Evolutionary conservation across 1,140 invertebrate genomes (phyloP), one percentile per base, ranked within the genome.

Genomic region (Trichoplusia ni): DNA sequence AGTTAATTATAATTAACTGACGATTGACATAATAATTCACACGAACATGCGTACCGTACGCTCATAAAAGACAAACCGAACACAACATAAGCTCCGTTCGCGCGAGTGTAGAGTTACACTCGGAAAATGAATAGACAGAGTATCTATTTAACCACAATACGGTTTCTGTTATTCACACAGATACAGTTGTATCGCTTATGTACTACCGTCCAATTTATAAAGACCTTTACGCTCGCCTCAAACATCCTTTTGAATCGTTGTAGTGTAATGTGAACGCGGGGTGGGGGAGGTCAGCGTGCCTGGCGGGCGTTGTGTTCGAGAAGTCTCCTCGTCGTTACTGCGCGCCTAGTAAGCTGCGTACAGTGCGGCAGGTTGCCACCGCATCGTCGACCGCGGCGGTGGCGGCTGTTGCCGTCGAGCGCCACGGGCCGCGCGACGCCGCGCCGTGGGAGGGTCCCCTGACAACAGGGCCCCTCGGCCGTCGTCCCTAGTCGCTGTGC

Each of bases 281-380:
- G 67, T 38, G 49, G 16, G 60, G 60, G 4, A 49, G 69, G 46
- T 71, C 72, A 44, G 38, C 2, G 33, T 46, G 7, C 16, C 53
- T 68, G 68, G 47, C 54, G 27, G 44, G 21, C 21, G 38, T 6
- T 61, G 25, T 27, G 38, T 31, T 23, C 14, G 47, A 44, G 46
- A 19, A 29, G 65, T n/a, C 71, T 81, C 69, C 31, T 72, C n/a
- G 46, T 4, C 1, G 5, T 2, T 75, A 75, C 69, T 87, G 80
- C 27, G 47, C 23, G 72, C 82, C 81, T 87, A 76, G 82, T 87
- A 87, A 58, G 53, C 67, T 82, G 84, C 84, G 84, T 82, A 80
- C 72, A 74, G 67, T 71, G 77, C 67, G 81, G 76, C 79, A 77
- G 81, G 78, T 81, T 83, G 67, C 73, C 78, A 79, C 79, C 79